A percentile compares a stretch with the other conserved stretches of the same genome.
Evolutionary conservation across 2,113 vertebrate genomes (phyloP).

Genomic region (Eurypyga helias): DNA sequence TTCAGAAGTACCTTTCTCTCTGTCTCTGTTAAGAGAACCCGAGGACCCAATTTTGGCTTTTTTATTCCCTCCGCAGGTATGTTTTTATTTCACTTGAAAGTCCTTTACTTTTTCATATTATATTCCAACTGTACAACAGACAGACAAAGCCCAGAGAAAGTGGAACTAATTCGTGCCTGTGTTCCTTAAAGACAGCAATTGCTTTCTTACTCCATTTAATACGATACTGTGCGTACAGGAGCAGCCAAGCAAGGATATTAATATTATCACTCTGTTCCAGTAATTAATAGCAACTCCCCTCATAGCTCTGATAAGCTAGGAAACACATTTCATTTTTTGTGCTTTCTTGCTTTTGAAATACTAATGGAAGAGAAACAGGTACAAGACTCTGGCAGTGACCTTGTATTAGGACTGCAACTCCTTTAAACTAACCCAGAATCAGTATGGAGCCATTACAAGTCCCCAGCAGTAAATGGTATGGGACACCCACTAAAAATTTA

Average conservation of each 20-base stretch:
- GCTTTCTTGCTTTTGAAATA: neutral
- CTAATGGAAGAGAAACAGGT: neutral
- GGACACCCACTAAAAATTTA: slow-evolving; percentile 11
- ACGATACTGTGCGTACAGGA: neutral
- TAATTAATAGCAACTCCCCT: slow-evolving; percentile 46
- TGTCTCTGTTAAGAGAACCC: neutral
- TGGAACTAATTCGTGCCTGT: neutral
- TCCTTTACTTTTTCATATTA: neutral
- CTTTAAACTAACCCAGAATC: neutral
- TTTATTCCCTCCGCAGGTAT: neutral
- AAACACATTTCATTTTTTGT: neutral
- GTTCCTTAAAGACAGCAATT: neutral
- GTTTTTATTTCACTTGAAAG: neutral
- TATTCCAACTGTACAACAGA: neutral
- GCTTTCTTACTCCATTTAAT: neutral
- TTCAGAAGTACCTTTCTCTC: neutral
- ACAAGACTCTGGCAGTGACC: neutral
- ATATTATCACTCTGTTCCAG: neutral
- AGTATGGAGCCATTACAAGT: neutral
- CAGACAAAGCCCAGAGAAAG: neutral
- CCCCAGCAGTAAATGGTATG: neutral
- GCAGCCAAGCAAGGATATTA: slow-evolving; percentile 9
- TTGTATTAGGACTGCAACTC: neutral
- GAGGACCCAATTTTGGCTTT: neutral
- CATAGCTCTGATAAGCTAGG: slow-evolving; percentile 6